phyloP scores from a whole-genome alignment of 2,113 vertebrate genomes.

The Bombycilla garrulus region DNA sequence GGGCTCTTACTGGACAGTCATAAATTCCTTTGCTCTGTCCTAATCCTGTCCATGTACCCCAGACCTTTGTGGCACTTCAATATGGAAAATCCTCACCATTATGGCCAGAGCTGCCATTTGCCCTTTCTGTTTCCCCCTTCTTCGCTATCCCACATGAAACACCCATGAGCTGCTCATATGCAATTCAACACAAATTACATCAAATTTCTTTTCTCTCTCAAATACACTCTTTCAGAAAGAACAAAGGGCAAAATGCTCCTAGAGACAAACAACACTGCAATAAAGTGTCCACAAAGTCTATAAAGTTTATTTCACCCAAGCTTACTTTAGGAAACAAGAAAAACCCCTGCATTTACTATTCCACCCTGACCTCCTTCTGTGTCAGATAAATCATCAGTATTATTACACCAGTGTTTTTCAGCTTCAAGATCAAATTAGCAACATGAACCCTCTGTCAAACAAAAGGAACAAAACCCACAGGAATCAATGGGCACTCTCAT shows the following conservation, averaged over 20 bases:
- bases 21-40: neutral
- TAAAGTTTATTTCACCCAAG: neutral
- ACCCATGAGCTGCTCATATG: neutral
- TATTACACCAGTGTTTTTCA: neutral
- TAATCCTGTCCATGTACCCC: neutral
- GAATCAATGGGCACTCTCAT: neutral
- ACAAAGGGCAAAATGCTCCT: neutral
- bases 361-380: neutral
- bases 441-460: neutral
- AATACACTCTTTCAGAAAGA: neutral
- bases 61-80: neutral
- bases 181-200: neutral
- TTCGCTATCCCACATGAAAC: neutral
- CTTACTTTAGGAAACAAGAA: neutral
- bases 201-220: neutral
- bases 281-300: neutral
- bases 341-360: neutral
- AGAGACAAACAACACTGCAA: neutral
- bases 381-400: neutral
- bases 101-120: neutral
- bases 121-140: neutral
- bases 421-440: neutral
- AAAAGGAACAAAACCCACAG: neutral
- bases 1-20: neutral
- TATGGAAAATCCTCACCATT: neutral